Evolutionary conservation across 2,888 invertebrate genomes (phyloP), one percentile per base, ranked within the genome.

Genomic region (Pammene fasciana): DNA sequence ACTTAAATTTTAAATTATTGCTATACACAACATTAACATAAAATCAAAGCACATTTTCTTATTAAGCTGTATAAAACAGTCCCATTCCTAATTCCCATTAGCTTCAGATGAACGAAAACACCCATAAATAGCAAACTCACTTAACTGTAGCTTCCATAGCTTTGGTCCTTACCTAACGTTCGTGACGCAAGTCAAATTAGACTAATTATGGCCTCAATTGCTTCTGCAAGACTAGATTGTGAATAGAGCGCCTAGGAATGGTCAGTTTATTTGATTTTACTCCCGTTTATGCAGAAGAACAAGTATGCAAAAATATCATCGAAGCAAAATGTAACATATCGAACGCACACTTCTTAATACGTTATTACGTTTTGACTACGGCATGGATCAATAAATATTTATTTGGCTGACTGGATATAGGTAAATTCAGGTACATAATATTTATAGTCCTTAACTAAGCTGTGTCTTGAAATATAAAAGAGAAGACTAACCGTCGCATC

Each of bases 141-240:
- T 62, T 26, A 26, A 4, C 26, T 26, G 45, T 13, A 61, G 14
- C 13, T 68, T 52, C 50, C 43, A 46, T 16, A 13, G 36, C 34
- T 68, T 18, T 48, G 62, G 38, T 54, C 7, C 50, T 68, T 68
- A 65, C 57, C 57, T 64, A 57, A 68, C 57, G 18, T 50, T 10
- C 52, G 48, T 68, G 64, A 68, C 45, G 68, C 68, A 68, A 65
- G 45, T 43, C 34, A 59, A 68, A 68, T 64, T 68, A 68, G 68
- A 52, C 68, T 68, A 68, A 68, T 68, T 68, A 65, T 52, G 57
- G 43, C 57, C 18, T 14, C 57, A 59, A 59, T 68, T 6, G 48
- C 52, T 68, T 57, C 57, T 54, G 68, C 64, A 59, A 68, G 64
- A 68, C 45, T 65, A 68, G 56, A 65, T 64, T 60, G 45, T 54